These are phyloP conservation scores for Macrostomum lignano DNA, from an alignment of 1,140 invertebrate genomes.

Conservation along the genomic window DNA sequence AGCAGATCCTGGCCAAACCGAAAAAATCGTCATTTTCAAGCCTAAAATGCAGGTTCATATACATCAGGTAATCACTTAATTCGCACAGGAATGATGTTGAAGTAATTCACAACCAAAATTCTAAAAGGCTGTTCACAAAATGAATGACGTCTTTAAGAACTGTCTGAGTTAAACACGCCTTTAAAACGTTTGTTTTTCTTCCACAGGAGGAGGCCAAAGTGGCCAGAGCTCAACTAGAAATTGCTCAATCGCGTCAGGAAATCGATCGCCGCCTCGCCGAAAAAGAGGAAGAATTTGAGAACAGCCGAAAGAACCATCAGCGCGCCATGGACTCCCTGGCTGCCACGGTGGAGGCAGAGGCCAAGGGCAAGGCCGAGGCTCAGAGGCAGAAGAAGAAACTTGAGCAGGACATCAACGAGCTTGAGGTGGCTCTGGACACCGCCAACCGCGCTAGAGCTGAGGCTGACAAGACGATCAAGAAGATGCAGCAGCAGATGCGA, in stretches of 20 bases:
- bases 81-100: too few relatives aligned
- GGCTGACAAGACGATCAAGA: conserved; percentile 92
- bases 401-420: conserved; percentile 92
- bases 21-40: too few relatives aligned
- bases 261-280: conserved; percentile 86
- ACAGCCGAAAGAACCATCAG: conserved; percentile 91
- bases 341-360: conserved; percentile 85
- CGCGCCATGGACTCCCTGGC: conserved; percentile 95
- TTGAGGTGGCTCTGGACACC: conserved; percentile 61
- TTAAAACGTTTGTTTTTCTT: too few relatives aligned
- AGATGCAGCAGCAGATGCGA: conserved; percentile 77
- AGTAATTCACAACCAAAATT: too few relatives aligned
- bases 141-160: too few relatives aligned
- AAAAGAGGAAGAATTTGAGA: conserved; percentile 99
- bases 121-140: too few relatives aligned
- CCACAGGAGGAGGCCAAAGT: conserved; percentile 39
- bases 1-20: too few relatives aligned
- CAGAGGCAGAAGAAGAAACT: conserved; percentile 98
- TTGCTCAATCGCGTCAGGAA: conserved; percentile 89
- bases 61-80: too few relatives aligned
- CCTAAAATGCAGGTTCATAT: too few relatives aligned
- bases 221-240: conserved; percentile 70
- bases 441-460: conserved; percentile 39
- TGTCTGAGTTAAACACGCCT: too few relatives aligned
- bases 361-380: conserved; percentile 92